These are phyloP conservation scores for Slavum lentiscoides DNA, from an alignment of 2,888 invertebrate species.

Conservation along the genomic window DNA sequence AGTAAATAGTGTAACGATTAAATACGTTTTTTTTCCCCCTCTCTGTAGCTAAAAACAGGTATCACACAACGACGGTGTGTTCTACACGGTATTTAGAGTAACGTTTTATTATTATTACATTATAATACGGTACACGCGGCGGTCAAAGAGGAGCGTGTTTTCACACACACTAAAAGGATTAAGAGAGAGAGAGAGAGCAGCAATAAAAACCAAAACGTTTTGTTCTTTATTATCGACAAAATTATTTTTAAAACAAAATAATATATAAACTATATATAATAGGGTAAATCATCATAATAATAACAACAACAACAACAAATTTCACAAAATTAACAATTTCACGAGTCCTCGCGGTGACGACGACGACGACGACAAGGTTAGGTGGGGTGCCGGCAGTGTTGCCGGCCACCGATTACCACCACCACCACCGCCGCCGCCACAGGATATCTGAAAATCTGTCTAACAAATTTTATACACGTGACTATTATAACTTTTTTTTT, in stretches of 20 bases:
- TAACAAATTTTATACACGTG: not conserved
- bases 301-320: conserved; percentile 24
- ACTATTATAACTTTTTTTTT: not conserved
- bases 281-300: conserved; percentile 38
- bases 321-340: conserved; percentile 39
- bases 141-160: conserved; percentile 28
- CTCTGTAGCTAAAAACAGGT: no score
- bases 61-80: no score
- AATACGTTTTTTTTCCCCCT: no score
- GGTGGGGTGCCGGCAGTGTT: not conserved
- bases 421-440: not conserved
- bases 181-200: conserved; percentile 16
- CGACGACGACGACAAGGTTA: not conserved
- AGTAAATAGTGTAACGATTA: no score
- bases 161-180: conserved; percentile 8
- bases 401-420: no score
- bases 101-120: no score
- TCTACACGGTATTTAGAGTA: no score
- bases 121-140: not conserved
- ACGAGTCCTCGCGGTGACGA: not conserved
- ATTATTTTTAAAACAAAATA: conserved; percentile 51
- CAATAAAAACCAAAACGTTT: conserved; percentile 46
- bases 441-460: conserved; percentile 22
- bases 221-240: conserved; percentile 45
- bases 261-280: conserved; percentile 17